A percentile compares a stretch with the other conserved stretches of the same genome.
Conservation (phyloP, 64 coral and sea anemone genomes). For the Pachyseris speciosa region DNA sequence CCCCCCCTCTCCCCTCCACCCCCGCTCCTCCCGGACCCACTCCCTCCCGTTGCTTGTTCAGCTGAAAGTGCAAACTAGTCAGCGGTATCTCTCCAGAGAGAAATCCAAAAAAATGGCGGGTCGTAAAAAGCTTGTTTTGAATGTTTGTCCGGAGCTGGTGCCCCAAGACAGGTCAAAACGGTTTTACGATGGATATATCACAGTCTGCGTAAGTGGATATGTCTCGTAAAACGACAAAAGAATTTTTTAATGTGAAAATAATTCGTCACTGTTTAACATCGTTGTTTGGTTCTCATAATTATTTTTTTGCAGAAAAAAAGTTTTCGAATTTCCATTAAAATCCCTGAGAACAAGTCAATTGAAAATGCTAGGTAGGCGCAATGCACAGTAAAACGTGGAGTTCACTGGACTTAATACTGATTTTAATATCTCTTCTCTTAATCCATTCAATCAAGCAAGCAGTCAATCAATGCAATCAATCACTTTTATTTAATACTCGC, state of each 20-base stretch:
- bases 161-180: constrained; percentile 74
- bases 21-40: too few relatives aligned
- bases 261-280: neutral
- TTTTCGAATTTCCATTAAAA: constrained; percentile 77
- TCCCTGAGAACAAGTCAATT: constrained; percentile 56
- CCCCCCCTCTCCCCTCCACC: too few relatives aligned
- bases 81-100: too few relatives aligned
- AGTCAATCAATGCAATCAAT: too few relatives aligned
- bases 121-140: constrained; percentile 38
- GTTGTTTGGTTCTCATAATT: neutral
- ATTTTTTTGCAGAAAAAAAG: constrained; percentile 72
- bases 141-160: constrained; percentile 81
- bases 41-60: too few relatives aligned
- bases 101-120: constrained; percentile 70
- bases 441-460: too few relatives aligned
- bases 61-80: too few relatives aligned
- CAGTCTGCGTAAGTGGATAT: constrained; percentile 73
- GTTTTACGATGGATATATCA: constrained; percentile 79
- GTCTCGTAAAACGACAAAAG: neutral
- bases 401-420: too few relatives aligned
- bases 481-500: too few relatives aligned
- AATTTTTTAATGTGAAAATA: neutral
- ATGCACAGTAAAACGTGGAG: too few relatives aligned
- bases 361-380: constrained; percentile 90
- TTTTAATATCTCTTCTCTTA: too few relatives aligned